Conservation (phyloP, 1,140 invertebrate species). For the Drosophila chauvacae region DNA sequence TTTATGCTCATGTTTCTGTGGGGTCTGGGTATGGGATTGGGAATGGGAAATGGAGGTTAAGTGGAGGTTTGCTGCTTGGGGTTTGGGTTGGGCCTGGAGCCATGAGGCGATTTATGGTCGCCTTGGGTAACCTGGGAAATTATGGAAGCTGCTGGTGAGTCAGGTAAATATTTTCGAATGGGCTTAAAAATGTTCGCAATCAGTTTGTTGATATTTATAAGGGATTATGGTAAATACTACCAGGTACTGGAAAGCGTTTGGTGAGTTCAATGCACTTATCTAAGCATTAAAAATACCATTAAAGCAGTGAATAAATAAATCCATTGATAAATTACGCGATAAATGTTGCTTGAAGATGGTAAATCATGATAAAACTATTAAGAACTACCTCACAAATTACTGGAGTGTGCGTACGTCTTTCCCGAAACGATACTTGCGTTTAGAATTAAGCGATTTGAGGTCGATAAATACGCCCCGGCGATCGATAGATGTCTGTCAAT, state of each 20-base stretch:
- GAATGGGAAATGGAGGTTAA: constrained; percentile 55
- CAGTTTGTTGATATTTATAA: constrained; percentile 2
- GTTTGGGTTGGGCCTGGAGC: constrained; percentile 29
- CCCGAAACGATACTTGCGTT: background rate
- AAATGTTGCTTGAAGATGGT: background rate
- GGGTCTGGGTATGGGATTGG: constrained; percentile 25
- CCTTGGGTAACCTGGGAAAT: constrained; percentile 24
- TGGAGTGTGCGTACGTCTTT: background rate
- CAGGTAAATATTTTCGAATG: constrained; percentile 5
- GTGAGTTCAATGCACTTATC: background rate
- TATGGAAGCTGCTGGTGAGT: constrained; percentile 21
- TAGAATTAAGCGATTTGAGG: background rate
- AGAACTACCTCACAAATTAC: background rate
- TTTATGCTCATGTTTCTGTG: constrained; percentile 48
- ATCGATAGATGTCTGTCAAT: constrained; percentile 10
- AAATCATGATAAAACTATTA: background rate
- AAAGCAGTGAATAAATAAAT: no score
- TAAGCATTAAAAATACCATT: no score
- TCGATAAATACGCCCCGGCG: background rate
- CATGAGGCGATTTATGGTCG: constrained; percentile 38
- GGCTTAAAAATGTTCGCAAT: constrained; percentile 1
- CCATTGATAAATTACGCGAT: background rate
- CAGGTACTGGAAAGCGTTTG: background rate
- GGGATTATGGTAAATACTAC: background rate
- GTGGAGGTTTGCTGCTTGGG: constrained; percentile 40